Base-by-base conservation (phyloP, 2,888 invertebrate genomes). In the Macrophya annulata region DNA sequence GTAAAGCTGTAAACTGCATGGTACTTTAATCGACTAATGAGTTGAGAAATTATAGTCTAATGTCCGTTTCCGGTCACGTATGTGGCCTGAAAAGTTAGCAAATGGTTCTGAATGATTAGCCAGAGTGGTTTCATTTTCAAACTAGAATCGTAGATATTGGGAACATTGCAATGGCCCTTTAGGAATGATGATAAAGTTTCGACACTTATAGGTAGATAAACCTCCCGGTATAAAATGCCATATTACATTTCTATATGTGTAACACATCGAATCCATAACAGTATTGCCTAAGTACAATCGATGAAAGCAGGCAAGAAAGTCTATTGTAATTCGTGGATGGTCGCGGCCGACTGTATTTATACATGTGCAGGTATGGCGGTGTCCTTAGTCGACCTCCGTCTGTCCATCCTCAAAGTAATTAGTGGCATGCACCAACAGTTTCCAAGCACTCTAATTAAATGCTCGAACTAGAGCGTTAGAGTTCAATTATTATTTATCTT, bases 261-360 rank as follows among this genome's bases (percentile, higher is more conserved):
- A 91, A 90, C 90, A 91, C 91, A 88, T 89, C 89, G 90, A 90
- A 92, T 92, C 89, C 90, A 91, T 92, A 92, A 92, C 91, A 92
- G 89, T 90, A 88, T 93, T 93, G 92, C 92, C 90, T 89, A 93
- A 93, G 91, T 89, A 87, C 88, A 86, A 92, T 91, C 92, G 93
- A 93, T 91, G 93, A 93, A 93, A 93, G 93, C 91, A 88, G 89
- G 89, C 88, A 93, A 93, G 93, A 93, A 93, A 93, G 93, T 93
- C 92, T 91, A 93, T 93, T 93, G 91, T 93, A 93, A 93, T 93
- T 93, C 93, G 90, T 91, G 91, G 87, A 92, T 91, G 90, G 93
- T 93, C 93, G 93, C 91, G 91, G 89, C 90, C 90, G 90, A 93
- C 91, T 92, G 93, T 93, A 93, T 93, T 93, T 93, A 93, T 93